Percentiles rank a stretch among this genome's conserved stretches.
phyloP scores from a whole-genome alignment of 1,140 invertebrate genomes.

The Brachionus asplanchnoidis region DNA sequence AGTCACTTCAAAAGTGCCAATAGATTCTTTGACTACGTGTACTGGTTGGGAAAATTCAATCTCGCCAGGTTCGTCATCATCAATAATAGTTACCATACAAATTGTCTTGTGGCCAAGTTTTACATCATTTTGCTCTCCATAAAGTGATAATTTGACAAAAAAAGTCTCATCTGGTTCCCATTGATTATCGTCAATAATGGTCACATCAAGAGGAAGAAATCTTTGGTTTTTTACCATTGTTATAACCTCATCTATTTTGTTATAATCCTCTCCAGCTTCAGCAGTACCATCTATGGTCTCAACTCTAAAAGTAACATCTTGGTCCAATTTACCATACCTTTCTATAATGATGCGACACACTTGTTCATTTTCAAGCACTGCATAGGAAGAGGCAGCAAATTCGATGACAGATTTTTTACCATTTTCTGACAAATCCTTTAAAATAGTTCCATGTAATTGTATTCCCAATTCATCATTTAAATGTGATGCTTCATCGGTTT shows the following conservation, averaged over 20 bases:
- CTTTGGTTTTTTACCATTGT: slow-evolving; percentile 61
- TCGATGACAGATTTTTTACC: slow-evolving; percentile 60
- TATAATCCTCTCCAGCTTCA: slow-evolving; percentile 61
- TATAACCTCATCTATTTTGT: slow-evolving; percentile 61
- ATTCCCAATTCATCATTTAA: neutral
- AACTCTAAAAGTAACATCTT: slow-evolving; percentile 60
- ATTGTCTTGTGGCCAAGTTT: slow-evolving; percentile 61
- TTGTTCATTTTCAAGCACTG: slow-evolving; percentile 63
- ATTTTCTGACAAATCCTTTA: slow-evolving; percentile 39
- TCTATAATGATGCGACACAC: slow-evolving; percentile 60
- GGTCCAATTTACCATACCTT: slow-evolving; percentile 60
- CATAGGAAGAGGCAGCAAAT: slow-evolving; percentile 61
- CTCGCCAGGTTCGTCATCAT: slow-evolving; percentile 66
- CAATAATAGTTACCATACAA: slow-evolving; percentile 65
- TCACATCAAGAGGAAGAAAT: slow-evolving; percentile 60
- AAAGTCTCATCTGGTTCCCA: slow-evolving; percentile 67
- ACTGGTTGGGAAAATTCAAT: slow-evolving; percentile 63
- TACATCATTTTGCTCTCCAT: slow-evolving; percentile 48
- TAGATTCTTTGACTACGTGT: slow-evolving; percentile 64
- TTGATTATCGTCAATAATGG: slow-evolving; percentile 65
- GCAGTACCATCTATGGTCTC: slow-evolving; percentile 66
- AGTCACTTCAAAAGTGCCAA: slow-evolving; percentile 60
- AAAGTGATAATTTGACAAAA: slow-evolving; percentile 55
- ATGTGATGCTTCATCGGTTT: neutral
- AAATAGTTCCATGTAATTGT: neutral